These are phyloP conservation scores for Dissostichus mawsoni DNA, from an alignment of 2,113 vertebrate genomes.

Conservation along the genomic window DNA sequence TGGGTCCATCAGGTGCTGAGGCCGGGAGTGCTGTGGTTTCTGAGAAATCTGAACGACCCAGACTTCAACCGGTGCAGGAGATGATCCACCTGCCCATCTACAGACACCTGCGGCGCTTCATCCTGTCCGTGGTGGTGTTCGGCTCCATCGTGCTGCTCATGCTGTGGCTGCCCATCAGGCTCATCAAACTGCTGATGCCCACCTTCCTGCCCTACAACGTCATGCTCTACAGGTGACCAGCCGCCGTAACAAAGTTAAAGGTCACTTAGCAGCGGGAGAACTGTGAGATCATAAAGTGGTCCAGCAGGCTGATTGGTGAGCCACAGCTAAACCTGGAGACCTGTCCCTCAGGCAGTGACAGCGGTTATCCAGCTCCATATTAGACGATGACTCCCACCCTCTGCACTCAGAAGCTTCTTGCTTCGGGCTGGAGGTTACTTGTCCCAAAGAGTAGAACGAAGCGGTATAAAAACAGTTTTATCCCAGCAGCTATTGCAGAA, in stretches of 20 bases:
- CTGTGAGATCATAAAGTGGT: background rate
- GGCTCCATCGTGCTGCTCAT: conserved; percentile 98
- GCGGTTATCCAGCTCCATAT: no score
- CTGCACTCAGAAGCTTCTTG: no score
- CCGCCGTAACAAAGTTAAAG: background rate
- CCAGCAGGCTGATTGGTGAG: no score
- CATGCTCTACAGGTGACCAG: conserved; percentile 96
- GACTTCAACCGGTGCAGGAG: conserved; percentile 99
- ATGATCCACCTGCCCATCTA: conserved; percentile 99
- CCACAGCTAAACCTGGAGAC: no score
- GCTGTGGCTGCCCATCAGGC: conserved; percentile 98
- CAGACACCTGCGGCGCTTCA: conserved; percentile 96
- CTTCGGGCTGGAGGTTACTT: no score
- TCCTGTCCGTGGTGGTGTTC: conserved; percentile 98
- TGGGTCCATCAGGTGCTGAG: conserved; percentile 88
- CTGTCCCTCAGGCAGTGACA: no score
- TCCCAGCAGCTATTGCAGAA: no score
- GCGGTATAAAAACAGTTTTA: no score
- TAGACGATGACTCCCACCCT: no score
- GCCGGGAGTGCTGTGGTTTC: conserved; percentile 98
- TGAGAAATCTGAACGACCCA: conserved; percentile 99
- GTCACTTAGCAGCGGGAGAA: background rate
- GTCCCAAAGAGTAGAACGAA: no score
- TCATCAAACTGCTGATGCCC: conserved; percentile 95
- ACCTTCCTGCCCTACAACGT: conserved; percentile 98